A percentile compares a stretch with the other conserved stretches of the same genome.
These are phyloP conservation scores for Galerucella nymphaeae DNA, from an alignment of 2,888 invertebrate species.

Conservation along the genomic window DNA sequence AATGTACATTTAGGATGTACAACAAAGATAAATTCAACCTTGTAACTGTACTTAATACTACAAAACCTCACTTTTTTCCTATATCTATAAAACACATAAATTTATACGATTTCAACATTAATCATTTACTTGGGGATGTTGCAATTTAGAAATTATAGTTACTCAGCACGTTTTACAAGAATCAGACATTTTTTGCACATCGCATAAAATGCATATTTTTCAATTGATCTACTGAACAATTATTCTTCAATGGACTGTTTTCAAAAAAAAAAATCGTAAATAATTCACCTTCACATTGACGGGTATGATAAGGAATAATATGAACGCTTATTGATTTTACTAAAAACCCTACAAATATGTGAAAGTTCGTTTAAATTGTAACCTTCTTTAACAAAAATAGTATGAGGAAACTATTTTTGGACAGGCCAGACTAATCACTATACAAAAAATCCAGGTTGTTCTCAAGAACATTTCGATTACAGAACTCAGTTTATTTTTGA, in stretches of 20 bases:
- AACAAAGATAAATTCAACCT: constrained; percentile 35
- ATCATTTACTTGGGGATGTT: constrained; percentile 22
- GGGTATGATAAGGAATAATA: constrained; percentile 40
- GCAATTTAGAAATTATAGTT: constrained; percentile 32
- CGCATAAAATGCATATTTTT: neutral
- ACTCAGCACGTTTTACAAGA: constrained; percentile 3
- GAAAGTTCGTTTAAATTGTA: constrained; percentile 13
- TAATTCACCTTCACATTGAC: constrained; percentile 38
- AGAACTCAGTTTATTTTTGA: constrained; percentile 30
- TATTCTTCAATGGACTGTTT: constrained; percentile 1
- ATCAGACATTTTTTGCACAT: neutral
- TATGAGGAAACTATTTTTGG: constrained; percentile 48
- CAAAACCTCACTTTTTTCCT: neutral
- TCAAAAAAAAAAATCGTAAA: constrained; percentile 15
- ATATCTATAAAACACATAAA: constrained; percentile 13
- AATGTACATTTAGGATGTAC: neutral
- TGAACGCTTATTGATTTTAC: constrained; percentile 45
- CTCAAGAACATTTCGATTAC: constrained; percentile 47
- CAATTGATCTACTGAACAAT: neutral
- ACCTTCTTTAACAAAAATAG: constrained; percentile 39
- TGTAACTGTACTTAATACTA: constrained; percentile 38
- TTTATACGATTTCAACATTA: constrained; percentile 15
- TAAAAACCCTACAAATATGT: constrained; percentile 13
- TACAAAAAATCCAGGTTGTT: constrained; percentile 50
- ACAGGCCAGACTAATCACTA: constrained; percentile 39